Evolutionary conservation across 37 sponge, comb jelly and placozoan species (phyloP).

Genomic region (Spongilla lacustris): DNA sequence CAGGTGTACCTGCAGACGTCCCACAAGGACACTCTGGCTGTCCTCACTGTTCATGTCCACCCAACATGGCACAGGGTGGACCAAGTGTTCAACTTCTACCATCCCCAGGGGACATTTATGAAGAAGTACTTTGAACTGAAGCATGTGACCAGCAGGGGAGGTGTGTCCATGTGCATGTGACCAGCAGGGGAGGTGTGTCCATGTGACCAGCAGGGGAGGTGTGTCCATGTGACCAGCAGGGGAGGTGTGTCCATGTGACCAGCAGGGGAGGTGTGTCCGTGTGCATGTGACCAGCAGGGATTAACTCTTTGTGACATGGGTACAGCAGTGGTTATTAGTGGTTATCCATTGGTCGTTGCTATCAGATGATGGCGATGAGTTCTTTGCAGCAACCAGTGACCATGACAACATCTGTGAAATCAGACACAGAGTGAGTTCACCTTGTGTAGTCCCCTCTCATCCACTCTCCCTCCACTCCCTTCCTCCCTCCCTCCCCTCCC

Average conservation of each 20-base stretch:
- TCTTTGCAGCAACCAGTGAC: slow-evolving; percentile 27
- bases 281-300: background rate
- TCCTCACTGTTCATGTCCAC: slow-evolving; percentile 29
- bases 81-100: slow-evolving; percentile 54
- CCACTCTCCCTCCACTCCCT: background rate
- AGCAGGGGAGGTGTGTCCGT: background rate
- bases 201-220: too few species aligned
- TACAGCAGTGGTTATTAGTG: background rate
- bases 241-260: too few species aligned
- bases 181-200: background rate
- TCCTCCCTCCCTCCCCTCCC: background rate
- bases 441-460: background rate
- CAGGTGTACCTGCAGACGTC: slow-evolving; percentile 45
- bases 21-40: slow-evolving; percentile 19
- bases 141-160: background rate
- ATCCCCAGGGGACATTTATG: slow-evolving; percentile 60
- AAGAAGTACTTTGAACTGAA: slow-evolving; percentile 29
- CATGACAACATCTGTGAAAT: slow-evolving; percentile 21
- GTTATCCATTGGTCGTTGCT: background rate
- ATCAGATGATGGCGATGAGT: background rate
- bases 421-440: slow-evolving; percentile 1
- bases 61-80: slow-evolving; percentile 43
- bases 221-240: background rate
- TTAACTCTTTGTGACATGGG: background rate
- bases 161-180: background rate